Evolutionary conservation across 2,113 vertebrate species (phyloP).

Genomic region (Epinephelus lanceolatus): DNA sequence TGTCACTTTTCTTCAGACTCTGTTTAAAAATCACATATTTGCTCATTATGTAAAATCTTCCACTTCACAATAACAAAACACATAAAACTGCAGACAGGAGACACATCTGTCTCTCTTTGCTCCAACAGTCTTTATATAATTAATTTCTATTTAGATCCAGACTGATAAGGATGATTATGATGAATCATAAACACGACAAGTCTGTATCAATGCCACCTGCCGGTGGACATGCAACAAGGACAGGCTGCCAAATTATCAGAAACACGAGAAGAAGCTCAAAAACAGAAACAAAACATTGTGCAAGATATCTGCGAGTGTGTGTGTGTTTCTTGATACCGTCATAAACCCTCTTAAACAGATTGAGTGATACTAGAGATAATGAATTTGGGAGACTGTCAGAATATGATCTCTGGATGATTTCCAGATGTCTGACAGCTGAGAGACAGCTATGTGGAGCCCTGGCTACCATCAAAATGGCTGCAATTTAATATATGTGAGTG

Average conservation of each 20-base stretch:
- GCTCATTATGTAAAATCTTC: neutral
- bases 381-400: neutral
- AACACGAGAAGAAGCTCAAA: neutral
- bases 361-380: neutral
- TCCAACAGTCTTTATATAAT: neutral
- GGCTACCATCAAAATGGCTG: neutral
- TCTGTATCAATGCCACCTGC: neutral
- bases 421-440: constrained; percentile 18
- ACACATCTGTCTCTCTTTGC: constrained; percentile 29
- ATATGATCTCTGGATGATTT: constrained; percentile 3
- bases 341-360: neutral
- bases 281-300: neutral
- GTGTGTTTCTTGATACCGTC: constrained; percentile 5
- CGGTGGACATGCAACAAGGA: neutral
- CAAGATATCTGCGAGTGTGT: neutral
- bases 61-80: neutral
- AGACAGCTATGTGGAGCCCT: neutral
- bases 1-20: neutral
- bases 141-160: constrained; percentile 16
- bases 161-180: constrained; percentile 19
- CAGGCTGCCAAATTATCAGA: neutral
- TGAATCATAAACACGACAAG: constrained; percentile 3
- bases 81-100: neutral
- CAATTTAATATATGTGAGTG: neutral
- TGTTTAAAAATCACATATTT: neutral